These are phyloP conservation scores for Bradypodion ventrale DNA, from an alignment of 2,797 vertebrate species.

Conservation along the genomic window DNA sequence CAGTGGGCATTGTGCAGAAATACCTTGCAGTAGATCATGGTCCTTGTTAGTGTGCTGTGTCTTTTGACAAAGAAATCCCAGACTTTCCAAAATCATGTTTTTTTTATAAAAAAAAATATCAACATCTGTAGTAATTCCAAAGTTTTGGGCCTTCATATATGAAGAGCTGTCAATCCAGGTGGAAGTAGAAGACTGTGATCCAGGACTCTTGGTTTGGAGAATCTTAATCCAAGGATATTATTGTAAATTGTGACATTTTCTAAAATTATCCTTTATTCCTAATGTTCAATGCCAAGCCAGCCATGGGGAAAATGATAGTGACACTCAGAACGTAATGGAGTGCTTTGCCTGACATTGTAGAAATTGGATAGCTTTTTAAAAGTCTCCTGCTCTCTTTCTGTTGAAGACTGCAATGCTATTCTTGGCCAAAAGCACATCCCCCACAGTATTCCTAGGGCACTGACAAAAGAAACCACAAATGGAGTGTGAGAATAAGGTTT, in stretches of 20 bases:
- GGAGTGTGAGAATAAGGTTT: background rate
- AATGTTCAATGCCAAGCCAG: constrained; percentile 15
- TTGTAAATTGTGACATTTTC: constrained; percentile 14
- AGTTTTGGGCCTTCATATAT: background rate
- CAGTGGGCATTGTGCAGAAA: background rate
- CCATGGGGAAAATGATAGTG: constrained; percentile 17
- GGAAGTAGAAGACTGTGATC: background rate
- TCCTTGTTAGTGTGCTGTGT: background rate
- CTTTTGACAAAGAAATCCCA: background rate
- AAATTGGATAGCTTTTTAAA: constrained; percentile 66
- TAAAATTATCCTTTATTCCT: constrained; percentile 37
- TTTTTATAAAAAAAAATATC: background rate
- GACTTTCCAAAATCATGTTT: constrained; percentile 7
- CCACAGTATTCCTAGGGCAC: constrained; percentile 1
- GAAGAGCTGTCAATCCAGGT: background rate
- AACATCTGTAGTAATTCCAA: background rate
- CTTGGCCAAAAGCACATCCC: constrained; percentile 39
- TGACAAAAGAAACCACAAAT: constrained; percentile 23
- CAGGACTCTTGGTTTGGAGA: background rate
- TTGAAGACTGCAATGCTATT: constrained; percentile 61
- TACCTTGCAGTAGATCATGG: background rate
- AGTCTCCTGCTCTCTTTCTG: constrained; percentile 60
- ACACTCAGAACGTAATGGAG: background rate
- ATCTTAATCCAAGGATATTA: background rate
- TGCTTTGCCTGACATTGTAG: constrained; percentile 60